Percentiles rank a stretch among this genome's conserved stretches.
These are phyloP conservation scores for Nannospalax galili DNA, from an alignment of 2,113 vertebrate species.

Conservation along the genomic window DNA sequence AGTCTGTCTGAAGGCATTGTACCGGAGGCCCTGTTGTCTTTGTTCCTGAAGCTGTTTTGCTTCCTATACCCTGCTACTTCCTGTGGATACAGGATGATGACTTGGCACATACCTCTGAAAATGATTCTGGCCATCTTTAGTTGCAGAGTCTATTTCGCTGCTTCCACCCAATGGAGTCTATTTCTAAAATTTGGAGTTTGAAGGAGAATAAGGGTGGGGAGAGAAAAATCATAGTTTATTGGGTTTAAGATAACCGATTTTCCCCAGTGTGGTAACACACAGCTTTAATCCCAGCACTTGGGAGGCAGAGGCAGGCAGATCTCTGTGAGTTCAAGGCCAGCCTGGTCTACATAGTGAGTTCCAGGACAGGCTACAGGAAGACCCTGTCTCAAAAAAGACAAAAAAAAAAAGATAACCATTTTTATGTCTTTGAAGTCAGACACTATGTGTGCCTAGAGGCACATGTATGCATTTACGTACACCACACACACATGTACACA, in stretches of 20 bases:
- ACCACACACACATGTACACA: neutral
- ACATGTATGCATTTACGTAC: neutral
- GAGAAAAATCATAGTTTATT: neutral
- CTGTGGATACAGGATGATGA: neutral
- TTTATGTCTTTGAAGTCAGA: too few species aligned
- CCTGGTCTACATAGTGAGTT: too few species aligned
- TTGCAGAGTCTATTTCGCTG: constrained; percentile 16
- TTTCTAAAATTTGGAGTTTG: constrained; percentile 11
- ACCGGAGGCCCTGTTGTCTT: too few species aligned
- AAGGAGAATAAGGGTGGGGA: neutral
- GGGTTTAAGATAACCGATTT: too few species aligned
- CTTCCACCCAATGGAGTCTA: neutral
- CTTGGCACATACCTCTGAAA: neutral
- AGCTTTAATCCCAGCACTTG: too few species aligned
- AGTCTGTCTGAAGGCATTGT: neutral
- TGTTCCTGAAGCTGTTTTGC: neutral
- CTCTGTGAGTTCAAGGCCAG: too few species aligned
- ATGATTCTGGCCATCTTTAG: constrained; percentile 9
- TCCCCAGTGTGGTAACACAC: too few species aligned
- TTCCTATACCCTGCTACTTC: neutral
- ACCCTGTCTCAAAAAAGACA: too few species aligned
- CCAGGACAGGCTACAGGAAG: too few species aligned
- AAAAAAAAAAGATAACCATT: too few species aligned
- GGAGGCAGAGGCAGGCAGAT: too few species aligned
- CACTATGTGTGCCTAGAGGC: too few species aligned